Percentiles rank a stretch among this genome's conserved stretches.
Evolutionary conservation across 2,797 vertebrate genomes (phyloP).

Genomic region (Dendrocincla tyrannina): DNA sequence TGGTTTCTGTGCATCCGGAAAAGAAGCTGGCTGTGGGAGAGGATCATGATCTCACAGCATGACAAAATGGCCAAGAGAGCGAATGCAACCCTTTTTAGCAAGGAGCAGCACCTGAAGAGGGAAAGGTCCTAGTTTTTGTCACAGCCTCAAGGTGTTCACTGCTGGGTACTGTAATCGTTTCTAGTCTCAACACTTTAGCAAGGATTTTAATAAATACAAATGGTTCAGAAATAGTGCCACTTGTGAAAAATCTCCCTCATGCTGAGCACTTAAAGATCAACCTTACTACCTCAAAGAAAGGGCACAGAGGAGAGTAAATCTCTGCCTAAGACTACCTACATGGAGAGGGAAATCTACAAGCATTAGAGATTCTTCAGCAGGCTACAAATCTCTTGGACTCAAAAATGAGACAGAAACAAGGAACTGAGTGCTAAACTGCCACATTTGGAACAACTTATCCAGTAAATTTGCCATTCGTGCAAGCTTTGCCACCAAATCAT

Average conservation of each 20-base stretch:
- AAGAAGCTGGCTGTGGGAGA: not conserved
- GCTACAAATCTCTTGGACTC: not conserved
- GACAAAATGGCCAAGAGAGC: not conserved
- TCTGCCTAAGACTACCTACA: not conserved
- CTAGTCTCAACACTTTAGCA: not conserved
- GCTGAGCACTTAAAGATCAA: not conserved
- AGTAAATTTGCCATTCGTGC: not conserved
- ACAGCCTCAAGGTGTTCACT: not conserved
- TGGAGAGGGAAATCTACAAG: not conserved
- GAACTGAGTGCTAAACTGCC: not conserved
- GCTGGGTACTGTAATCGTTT: not conserved
- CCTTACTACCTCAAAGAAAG: not conserved
- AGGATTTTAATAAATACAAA: not conserved
- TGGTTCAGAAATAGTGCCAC: not conserved
- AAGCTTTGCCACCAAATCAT: conserved; percentile 17
- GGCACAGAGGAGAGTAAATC: not conserved
- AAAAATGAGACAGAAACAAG: not conserved
- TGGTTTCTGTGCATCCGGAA: not conserved
- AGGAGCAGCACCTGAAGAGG: not conserved
- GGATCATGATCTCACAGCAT: not conserved
- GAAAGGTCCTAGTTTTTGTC: not conserved
- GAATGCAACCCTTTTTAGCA: not conserved
- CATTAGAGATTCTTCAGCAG: not conserved
- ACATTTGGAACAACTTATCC: not conserved
- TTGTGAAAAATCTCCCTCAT: not conserved